Conservation (phyloP, 2,888 invertebrate genomes). For the Tholera decimalis region DNA sequence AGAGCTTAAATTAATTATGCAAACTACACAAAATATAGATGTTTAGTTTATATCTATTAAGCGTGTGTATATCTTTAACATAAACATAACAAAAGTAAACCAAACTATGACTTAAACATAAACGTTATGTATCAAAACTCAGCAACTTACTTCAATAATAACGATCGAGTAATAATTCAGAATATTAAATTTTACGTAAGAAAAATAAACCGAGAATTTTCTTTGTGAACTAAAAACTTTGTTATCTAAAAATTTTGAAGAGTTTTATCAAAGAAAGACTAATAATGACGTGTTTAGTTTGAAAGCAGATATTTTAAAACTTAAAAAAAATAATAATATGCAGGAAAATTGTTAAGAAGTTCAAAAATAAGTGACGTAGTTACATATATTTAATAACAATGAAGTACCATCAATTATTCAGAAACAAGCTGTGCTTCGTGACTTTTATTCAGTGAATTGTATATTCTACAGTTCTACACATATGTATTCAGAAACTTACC, state of each 20-base stretch:
- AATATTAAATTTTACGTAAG: slow-evolving; percentile 9
- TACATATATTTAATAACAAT: too few relatives aligned
- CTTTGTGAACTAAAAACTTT: not conserved
- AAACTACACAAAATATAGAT: not conserved
- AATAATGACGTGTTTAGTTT: not conserved
- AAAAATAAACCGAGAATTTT: not conserved
- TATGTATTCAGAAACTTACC: too few relatives aligned
- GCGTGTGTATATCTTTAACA: not conserved
- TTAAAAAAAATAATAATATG: not conserved
- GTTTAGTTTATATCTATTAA: slow-evolving; percentile 3
- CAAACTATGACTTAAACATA: slow-evolving; percentile 1
- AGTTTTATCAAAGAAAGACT: slow-evolving; percentile 1
- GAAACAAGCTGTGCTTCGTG: too few relatives aligned
- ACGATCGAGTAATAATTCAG: not conserved
- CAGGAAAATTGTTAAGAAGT: not conserved
- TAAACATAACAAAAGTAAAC: slow-evolving; percentile 2
- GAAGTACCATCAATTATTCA: too few relatives aligned
- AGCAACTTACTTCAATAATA: slow-evolving; percentile 3
- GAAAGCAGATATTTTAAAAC: not conserved
- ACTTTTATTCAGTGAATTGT: too few relatives aligned
- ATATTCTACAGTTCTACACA: too few relatives aligned
- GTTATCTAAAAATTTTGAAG: not conserved
- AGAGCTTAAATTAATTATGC: slow-evolving; percentile 5
- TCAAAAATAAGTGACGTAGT: too few relatives aligned
- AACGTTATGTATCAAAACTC: slow-evolving; percentile 27